These are phyloP conservation scores for Poecilia velifera DNA, from an alignment of 2,797 vertebrate species.

Conservation along the genomic window DNA sequence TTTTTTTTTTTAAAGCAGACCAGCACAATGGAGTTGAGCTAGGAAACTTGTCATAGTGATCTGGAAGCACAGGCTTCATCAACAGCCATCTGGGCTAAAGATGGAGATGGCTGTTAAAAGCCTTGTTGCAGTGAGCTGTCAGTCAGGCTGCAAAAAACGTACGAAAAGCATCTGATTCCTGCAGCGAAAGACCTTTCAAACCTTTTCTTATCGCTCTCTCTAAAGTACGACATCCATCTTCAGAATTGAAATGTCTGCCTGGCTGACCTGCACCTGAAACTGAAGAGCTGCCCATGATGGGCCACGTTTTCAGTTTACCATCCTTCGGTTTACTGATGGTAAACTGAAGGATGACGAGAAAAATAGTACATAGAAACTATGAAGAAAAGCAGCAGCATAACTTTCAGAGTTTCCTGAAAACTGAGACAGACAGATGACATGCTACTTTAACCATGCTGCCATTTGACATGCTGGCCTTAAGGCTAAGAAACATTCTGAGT, in stretches of 20 bases:
- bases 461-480: constrained; percentile 12
- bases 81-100: constrained; percentile 51
- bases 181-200: constrained; percentile 59
- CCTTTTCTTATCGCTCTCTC: constrained; percentile 74
- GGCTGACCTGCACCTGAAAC: constrained; percentile 79
- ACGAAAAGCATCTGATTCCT: constrained; percentile 66
- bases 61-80: constrained; percentile 44
- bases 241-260: constrained; percentile 84
- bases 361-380: constrained; percentile 14
- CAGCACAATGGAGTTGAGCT: background rate
- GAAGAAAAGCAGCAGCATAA: background rate
- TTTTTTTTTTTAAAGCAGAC: constrained; percentile 23
- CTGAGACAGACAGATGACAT: constrained; percentile 1
- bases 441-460: background rate
- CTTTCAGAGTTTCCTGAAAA: background rate
- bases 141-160: constrained; percentile 58
- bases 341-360: constrained; percentile 4
- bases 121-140: constrained; percentile 65
- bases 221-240: constrained; percentile 83
- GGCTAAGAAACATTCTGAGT: constrained; percentile 8
- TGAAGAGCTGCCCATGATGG: constrained; percentile 60
- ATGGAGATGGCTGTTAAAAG: constrained; percentile 50
- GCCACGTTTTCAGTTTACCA: constrained; percentile 58
- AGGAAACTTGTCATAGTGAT: background rate
- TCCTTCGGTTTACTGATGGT: background rate